Evolutionary conservation across 1,140 invertebrate species (phyloP).

Genomic region (Cydia pomonella): DNA sequence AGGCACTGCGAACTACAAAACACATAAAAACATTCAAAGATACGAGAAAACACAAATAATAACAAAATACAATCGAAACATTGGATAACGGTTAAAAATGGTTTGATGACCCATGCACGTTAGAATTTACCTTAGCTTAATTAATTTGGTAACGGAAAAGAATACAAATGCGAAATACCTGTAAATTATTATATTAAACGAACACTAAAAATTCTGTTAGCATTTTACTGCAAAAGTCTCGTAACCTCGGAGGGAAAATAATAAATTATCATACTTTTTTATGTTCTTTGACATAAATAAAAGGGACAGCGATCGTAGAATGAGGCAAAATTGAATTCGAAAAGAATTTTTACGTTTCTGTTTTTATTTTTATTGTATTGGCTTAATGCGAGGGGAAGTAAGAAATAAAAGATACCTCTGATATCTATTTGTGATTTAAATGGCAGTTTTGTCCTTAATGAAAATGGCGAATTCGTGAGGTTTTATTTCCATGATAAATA

Average conservation of each 20-base stretch:
- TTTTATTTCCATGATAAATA: constrained; percentile 34
- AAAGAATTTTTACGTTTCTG: constrained; percentile 38
- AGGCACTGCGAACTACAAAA: too few relatives aligned
- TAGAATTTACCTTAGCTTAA: too few relatives aligned
- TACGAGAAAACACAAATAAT: too few relatives aligned
- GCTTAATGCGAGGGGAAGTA: constrained; percentile 36
- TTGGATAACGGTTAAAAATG: too few relatives aligned
- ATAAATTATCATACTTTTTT: constrained; percentile 20
- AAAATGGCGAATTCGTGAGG: constrained; percentile 40
- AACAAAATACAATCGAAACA: too few relatives aligned
- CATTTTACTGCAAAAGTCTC: neutral
- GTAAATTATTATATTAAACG: constrained; percentile 6
- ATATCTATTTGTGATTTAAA: constrained; percentile 36
- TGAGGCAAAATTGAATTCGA: constrained; percentile 36
- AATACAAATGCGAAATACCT: neutral
- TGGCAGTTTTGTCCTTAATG: constrained; percentile 40
- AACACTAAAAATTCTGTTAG: constrained; percentile 1
- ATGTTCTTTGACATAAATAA: constrained; percentile 36
- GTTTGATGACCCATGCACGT: too few relatives aligned
- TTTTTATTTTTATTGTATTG: constrained; percentile 39
- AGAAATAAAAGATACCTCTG: constrained; percentile 24
- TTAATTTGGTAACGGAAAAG: neutral
- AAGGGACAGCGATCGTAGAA: constrained; percentile 36
- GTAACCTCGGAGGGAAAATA: neutral
- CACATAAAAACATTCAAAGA: too few relatives aligned